Conservation (phyloP, 1,140 invertebrate species). For the Leguminivora glycinivorella region DNA sequence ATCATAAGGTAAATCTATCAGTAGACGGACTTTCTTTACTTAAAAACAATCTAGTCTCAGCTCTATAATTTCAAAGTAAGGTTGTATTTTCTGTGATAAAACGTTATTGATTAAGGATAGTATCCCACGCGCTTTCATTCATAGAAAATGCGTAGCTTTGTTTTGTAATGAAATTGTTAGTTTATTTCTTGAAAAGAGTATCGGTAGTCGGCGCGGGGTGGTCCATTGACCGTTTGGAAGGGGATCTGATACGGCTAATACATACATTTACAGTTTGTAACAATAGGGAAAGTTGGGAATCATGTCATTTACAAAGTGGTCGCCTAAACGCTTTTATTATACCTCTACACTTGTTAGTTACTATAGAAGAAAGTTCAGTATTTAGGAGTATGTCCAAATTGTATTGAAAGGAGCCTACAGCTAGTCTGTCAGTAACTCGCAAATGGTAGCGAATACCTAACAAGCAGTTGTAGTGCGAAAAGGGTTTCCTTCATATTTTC, state of each 20-base stretch:
- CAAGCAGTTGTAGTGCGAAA: too few species aligned
- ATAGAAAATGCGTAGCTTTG: constrained; percentile 72
- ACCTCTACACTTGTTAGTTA: neutral
- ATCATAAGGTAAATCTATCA: neutral
- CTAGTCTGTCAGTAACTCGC: too few species aligned
- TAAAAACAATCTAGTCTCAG: neutral
- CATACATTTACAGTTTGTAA: constrained; percentile 6
- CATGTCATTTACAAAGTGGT: neutral
- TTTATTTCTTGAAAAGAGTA: constrained; percentile 69
- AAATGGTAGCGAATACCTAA: too few species aligned
- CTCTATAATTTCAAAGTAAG: neutral
- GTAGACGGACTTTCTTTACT: neutral
- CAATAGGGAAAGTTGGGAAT: constrained; percentile 22
- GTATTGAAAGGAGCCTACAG: too few species aligned
- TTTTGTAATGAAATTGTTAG: constrained; percentile 76
- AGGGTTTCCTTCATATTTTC: too few species aligned
- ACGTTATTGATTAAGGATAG: constrained; percentile 58
- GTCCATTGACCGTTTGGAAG: neutral
- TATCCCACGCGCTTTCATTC: constrained; percentile 71
- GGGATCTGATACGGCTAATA: constrained; percentile 9
- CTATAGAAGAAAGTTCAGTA: neutral
- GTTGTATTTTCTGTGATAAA: constrained; percentile 35
- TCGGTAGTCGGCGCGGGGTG: constrained; percentile 55
- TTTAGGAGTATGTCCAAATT: too few species aligned
- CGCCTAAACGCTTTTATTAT: neutral